Evolutionary conservation across 2,113 vertebrate genomes (phyloP), one percentile per base, ranked within the genome.

Genomic region (Sinocyclocheilus anophthalmus): DNA sequence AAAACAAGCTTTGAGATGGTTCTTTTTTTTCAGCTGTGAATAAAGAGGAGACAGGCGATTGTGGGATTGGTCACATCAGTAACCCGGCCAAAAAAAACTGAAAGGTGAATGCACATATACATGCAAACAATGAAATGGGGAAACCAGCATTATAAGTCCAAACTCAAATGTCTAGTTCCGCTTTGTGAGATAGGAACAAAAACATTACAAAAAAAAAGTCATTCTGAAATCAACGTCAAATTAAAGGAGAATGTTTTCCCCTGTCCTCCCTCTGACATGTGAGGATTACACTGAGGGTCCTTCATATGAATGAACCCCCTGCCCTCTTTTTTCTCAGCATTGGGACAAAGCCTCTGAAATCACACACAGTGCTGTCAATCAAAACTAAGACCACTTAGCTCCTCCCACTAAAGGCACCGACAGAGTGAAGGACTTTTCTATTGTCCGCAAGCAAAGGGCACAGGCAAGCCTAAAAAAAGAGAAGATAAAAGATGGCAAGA

Each of bases 341-440:
- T 77, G 72, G 89, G 90, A 94, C 93, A 93, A 94, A 92, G 91
- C 84, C 89, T 86, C 50, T 88, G 90, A 89, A 80, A 91, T 87
- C 72, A 87, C 92, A 91, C 89, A 91, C 87, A 86, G 91, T 90
- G 85, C 93, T 89, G 92, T 93, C 93, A 90, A 87, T 94, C 92
- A 91, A 87, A 86, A 88, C 83, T 82, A 76, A 10, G 75, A 84
- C 61, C 57, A 75, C n/a, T 50, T 82, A 55, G 63, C 77, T 72
- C 86, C 88, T 42, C 75, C 81, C 48, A 82, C 88, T 78, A 1
- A 75, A 83, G 80, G 77, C 65, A 88, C 83, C 89, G 67, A 69
- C 69, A 33, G 65, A 61, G 77, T 48, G 81, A 86, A 87, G 87
- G 90, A 93, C 91, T 91, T 88, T 88, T 85, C 89, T 85, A 92